A percentile compares a stretch with the other conserved stretches of the same genome.
These are phyloP conservation scores for Podiceps cristatus DNA, from an alignment of 2,113 vertebrate genomes.

Conservation along the genomic window DNA sequence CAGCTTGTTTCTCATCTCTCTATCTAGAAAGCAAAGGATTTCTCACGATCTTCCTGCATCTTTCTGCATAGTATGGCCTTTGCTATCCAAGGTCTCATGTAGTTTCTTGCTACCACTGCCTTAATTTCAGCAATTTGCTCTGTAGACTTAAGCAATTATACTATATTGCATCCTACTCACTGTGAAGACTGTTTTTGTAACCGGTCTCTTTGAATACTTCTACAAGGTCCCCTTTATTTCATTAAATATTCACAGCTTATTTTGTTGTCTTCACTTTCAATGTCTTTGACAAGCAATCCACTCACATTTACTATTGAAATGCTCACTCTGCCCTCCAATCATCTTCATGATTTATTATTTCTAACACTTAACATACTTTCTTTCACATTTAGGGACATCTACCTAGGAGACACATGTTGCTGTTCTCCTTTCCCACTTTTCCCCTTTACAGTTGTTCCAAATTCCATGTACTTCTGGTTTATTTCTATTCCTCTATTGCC, in stretches of 20 bases:
- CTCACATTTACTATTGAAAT: not conserved
- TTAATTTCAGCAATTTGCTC: not conserved
- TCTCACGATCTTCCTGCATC: not conserved
- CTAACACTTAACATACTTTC: not conserved
- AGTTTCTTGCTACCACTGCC: not conserved
- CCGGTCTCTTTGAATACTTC: not conserved
- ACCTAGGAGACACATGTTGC: not conserved
- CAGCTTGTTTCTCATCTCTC: not conserved
- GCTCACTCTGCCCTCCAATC: not conserved
- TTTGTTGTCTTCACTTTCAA: not conserved
- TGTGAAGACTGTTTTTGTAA: not conserved
- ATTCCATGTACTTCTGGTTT: not conserved
- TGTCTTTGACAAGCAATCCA: not conserved
- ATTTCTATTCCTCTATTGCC: not conserved
- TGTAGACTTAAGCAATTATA: not conserved
- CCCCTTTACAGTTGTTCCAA: not conserved
- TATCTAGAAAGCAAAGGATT: not conserved
- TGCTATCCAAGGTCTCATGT: not conserved
- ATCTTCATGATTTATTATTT: not conserved
- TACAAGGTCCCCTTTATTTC: not conserved
- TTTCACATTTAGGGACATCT: not conserved
- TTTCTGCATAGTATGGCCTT: not conserved
- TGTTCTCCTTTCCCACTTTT: accelerated
- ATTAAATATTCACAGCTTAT: not conserved
- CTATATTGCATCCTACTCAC: not conserved